A percentile compares a stretch with the other conserved stretches of the same genome.
Evolutionary conservation across 1,140 invertebrate genomes (phyloP).

Genomic region (Muscidifurax raptorellus): DNA sequence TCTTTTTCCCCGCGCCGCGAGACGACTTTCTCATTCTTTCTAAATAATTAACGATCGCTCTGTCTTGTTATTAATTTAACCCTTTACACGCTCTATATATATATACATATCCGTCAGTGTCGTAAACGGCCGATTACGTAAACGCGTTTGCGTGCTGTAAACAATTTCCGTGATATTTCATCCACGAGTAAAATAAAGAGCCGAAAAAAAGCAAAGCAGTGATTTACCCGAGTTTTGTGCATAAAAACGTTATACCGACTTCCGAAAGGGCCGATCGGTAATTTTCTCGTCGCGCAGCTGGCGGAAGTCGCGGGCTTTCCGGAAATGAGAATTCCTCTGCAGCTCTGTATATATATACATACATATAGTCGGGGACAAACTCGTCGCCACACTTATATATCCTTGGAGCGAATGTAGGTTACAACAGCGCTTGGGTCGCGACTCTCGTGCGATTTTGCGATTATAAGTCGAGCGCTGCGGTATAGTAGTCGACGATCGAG

Average conservation of each 20-base stretch:
- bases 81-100: not conserved
- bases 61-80: not conserved
- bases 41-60: not conserved
- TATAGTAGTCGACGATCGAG: not conserved
- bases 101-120: too few relatives aligned
- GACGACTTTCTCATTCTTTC: slow-evolving; percentile 22
- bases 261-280: slow-evolving; percentile 15
- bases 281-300: slow-evolving; percentile 6
- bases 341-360: too few relatives aligned
- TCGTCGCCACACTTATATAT: slow-evolving; percentile 45
- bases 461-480: not conserved
- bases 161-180: not conserved
- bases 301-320: slow-evolving; percentile 70
- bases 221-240: not conserved
- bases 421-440: not conserved
- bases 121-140: not conserved
- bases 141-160: not conserved
- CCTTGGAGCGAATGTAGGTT: slow-evolving; percentile 56
- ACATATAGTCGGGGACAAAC: slow-evolving; percentile 61
- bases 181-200: not conserved
- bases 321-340: slow-evolving; percentile 72
- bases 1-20: too few relatives aligned
- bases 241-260: not conserved
- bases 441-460: slow-evolving; percentile 20
- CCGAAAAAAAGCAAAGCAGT: not conserved